Percentiles rank a stretch among this genome's conserved stretches.
Conservation (phyloP, 2,797 vertebrate species). For the Coilia nasus region DNA sequence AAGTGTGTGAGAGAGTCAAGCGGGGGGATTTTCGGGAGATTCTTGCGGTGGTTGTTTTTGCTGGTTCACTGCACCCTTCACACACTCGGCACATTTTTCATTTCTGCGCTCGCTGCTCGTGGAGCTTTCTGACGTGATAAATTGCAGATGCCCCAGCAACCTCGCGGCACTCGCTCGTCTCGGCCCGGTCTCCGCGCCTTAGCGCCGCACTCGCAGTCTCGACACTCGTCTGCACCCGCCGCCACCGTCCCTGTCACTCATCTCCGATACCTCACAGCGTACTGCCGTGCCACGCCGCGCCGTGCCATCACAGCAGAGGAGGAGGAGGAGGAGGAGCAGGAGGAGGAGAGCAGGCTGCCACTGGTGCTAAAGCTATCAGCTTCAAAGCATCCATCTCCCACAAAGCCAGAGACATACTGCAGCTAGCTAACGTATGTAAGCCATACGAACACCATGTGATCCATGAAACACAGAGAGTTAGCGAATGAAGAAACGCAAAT, state of each 20-base stretch:
- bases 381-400: neutral
- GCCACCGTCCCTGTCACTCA: neutral
- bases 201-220: neutral
- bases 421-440: neutral
- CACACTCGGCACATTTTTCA: neutral
- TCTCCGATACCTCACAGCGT: no score
- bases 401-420: neutral
- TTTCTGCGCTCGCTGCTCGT: neutral
- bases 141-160: neutral
- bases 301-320: no score
- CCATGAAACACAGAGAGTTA: no score
- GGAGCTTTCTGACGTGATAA: conserved; percentile 7
- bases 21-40: neutral
- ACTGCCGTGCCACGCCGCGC: no score
- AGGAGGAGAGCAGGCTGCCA: no score
- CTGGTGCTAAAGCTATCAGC: neutral
- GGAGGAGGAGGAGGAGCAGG: no score
- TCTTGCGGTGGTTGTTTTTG: neutral
- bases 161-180: neutral
- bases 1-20: no score
- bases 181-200: neutral
- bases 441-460: no score
- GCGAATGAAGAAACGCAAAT: no score
- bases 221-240: neutral
- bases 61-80: neutral